Evolutionary conservation across 1,140 invertebrate genomes (phyloP).

Genomic region (roundworm (Caenorhabditis elegans)): WBcel235 BX284606.5:5484501-5485000

Average conservation of each 20-base stretch:
- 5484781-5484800: not conserved
- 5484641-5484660: too few relatives aligned
- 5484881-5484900: too few relatives aligned
- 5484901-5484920: too few relatives aligned
- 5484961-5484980: too few relatives aligned
- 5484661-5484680: not conserved
- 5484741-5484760: too few relatives aligned
- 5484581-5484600: too few relatives aligned
- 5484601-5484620: not conserved
- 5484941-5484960: too few relatives aligned
- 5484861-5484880: not conserved
- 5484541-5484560: not conserved
- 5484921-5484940: too few relatives aligned
- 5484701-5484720: slow-evolving; percentile 17
- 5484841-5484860: slow-evolving; percentile 30
- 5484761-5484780: not conserved
- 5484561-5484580: too few relatives aligned
- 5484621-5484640: slow-evolving; percentile 12
- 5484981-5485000: too few relatives aligned
- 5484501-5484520: not conserved
- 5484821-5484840: slow-evolving; percentile 1
- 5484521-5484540: not conserved
- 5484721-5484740: slow-evolving; percentile 11
- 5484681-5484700: not conserved
- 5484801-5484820: not conserved